Conservation (phyloP, 2,888 invertebrate genomes). For the Sympetrum striolatum region DNA sequence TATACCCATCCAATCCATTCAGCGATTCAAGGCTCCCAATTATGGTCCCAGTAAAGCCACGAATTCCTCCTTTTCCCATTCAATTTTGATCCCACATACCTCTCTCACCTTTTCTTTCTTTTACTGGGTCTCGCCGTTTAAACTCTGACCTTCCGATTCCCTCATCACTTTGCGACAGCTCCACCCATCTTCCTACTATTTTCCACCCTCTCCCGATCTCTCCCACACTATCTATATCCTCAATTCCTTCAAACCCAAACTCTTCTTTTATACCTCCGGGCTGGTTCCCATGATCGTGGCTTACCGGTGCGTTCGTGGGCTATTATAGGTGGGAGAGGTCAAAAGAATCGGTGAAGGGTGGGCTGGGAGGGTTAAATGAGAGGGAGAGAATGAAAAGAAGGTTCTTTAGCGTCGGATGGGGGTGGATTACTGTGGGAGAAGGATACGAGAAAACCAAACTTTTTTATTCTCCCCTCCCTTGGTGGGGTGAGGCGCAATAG, state of each 20-base stretch:
- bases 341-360: constrained; percentile 12
- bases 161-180: neutral
- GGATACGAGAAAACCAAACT: neutral
- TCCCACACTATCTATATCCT: neutral
- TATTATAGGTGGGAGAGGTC: constrained; percentile 43
- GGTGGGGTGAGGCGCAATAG: neutral
- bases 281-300: constrained; percentile 44
- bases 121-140: constrained; percentile 9
- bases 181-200: neutral
- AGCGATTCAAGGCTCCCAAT: neutral
- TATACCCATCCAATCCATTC: neutral
- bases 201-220: neutral
- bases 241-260: neutral
- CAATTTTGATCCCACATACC: constrained; percentile 13
- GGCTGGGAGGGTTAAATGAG: constrained; percentile 34
- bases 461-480: neutral
- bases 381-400: constrained; percentile 21
- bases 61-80: neutral
- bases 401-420: neutral
- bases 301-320: constrained; percentile 37
- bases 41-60: neutral
- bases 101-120: neutral
- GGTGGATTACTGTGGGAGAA: neutral
- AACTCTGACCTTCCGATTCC: constrained; percentile 23
- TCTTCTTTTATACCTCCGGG: constrained; percentile 4